Evolutionary conservation across 2,113 vertebrate genomes (phyloP).

Genomic region (Gallinago paraguaiae): DNA sequence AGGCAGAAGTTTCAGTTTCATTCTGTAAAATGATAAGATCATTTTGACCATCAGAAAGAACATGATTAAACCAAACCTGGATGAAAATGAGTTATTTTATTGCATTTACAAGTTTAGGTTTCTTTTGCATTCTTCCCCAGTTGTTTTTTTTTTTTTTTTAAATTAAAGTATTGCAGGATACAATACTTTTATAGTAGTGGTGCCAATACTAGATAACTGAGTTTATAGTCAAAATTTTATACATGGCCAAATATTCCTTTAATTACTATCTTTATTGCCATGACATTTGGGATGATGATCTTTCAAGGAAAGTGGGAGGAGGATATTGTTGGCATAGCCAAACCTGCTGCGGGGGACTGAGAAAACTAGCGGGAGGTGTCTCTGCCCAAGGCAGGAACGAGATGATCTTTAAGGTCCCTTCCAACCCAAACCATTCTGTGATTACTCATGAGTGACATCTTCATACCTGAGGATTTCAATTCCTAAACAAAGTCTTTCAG

Average conservation of each 20-base stretch:
- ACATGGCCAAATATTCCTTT: neutral
- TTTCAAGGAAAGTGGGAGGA: neutral
- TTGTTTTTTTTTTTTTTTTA: neutral
- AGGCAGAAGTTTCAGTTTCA: neutral
- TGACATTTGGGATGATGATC: neutral
- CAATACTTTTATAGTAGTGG: neutral
- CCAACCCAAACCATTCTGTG: neutral
- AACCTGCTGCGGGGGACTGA: neutral
- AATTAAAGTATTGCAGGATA: neutral
- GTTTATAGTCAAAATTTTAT: neutral
- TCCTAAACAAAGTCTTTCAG: neutral
- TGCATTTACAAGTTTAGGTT: neutral
- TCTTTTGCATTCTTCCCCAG: neutral
- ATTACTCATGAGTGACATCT: neutral
- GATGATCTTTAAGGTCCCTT: neutral
- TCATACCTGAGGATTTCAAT: neutral
- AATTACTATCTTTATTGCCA: neutral
- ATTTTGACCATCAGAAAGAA: neutral
- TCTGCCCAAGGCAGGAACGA: neutral
- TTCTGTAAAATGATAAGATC: neutral
- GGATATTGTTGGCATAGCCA: neutral
- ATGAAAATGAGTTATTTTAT: neutral
- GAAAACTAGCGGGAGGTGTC: neutral
- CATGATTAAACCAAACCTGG: neutral
- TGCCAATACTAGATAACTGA: neutral